Evolutionary conservation across 2,797 vertebrate genomes (phyloP).

Genomic region (Sciaenops ocellatus): DNA sequence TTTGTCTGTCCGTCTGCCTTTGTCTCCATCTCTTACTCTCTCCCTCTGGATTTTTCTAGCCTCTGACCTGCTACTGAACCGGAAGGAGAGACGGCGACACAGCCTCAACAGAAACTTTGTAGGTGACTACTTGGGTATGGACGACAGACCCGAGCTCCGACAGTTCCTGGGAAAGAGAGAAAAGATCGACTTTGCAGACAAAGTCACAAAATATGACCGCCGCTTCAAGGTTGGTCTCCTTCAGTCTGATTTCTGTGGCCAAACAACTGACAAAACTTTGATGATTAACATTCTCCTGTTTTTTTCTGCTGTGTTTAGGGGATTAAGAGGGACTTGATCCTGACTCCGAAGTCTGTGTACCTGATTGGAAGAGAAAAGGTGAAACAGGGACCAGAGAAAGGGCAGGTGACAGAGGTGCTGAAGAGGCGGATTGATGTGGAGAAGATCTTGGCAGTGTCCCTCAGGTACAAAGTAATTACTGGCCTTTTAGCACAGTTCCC

Average conservation of each 20-base stretch:
- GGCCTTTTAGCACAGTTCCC: background rate
- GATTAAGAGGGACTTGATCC: conserved; percentile 95
- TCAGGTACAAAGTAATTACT: conserved; percentile 86
- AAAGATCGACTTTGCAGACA: conserved; percentile 97
- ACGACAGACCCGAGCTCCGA: conserved; percentile 93
- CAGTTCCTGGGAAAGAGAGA: conserved; percentile 97
- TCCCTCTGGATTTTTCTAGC: conserved; percentile 79
- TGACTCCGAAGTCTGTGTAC: conserved; percentile 95
- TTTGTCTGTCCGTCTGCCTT: background rate
- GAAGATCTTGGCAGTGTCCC: conserved; percentile 91
- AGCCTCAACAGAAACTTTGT: conserved; percentile 99
- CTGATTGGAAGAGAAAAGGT: conserved; percentile 96
- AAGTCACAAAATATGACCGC: conserved; percentile 94
- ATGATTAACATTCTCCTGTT: background rate
- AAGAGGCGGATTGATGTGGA: conserved; percentile 94
- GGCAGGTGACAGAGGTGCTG: conserved; percentile 94
- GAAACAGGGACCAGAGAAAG: conserved; percentile 96
- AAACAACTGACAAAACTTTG: background rate
- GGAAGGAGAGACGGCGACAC: conserved; percentile 95
- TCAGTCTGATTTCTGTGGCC: background rate
- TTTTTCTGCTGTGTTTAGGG: conserved; percentile 78
- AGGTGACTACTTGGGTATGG: conserved; percentile 98
- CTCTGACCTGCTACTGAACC: conserved; percentile 95
- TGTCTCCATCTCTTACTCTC: background rate
- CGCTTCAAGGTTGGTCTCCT: conserved; percentile 91